Evolutionary conservation across 2,888 invertebrate genomes (phyloP).

Genomic region (Cyclophora albipunctata): DNA sequence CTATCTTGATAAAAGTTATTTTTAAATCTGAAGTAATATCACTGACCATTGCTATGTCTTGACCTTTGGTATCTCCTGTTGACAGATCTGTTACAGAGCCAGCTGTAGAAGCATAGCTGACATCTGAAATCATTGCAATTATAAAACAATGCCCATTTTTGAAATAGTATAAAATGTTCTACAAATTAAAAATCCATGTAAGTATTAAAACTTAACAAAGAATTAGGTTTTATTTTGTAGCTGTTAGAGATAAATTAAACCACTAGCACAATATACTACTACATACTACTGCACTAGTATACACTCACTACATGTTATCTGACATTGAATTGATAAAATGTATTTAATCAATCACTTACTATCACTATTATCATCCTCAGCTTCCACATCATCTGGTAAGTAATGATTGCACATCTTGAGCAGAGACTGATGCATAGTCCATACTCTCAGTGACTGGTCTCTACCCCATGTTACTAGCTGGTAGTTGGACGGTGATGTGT

Average conservation of each 20-base stretch:
- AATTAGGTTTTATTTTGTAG: too few relatives aligned
- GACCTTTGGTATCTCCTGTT: constrained; percentile 43
- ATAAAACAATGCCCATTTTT: too few relatives aligned
- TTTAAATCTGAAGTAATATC: background rate
- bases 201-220: too few relatives aligned
- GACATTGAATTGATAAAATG: too few relatives aligned
- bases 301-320: too few relatives aligned
- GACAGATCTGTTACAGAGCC: constrained; percentile 58
- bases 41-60: constrained; percentile 59
- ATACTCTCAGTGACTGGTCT: constrained; percentile 93
- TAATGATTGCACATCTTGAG: constrained; percentile 83
- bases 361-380: constrained; percentile 69
- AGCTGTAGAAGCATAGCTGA: constrained; percentile 60
- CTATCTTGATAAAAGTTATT: too few relatives aligned
- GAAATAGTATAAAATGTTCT: background rate
- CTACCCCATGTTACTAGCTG: constrained; percentile 96
- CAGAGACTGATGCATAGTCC: constrained; percentile 90
- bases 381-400: constrained; percentile 79
- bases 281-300: too few relatives aligned
- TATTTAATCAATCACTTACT: constrained; percentile 36
- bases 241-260: too few relatives aligned
- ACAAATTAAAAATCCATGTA: too few relatives aligned
- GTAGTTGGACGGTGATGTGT: constrained; percentile 79
- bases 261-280: too few relatives aligned
- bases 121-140: constrained; percentile 38